Evolutionary conservation across 2,888 invertebrate species (phyloP).

Genomic region (Spisula subtruncata): DNA sequence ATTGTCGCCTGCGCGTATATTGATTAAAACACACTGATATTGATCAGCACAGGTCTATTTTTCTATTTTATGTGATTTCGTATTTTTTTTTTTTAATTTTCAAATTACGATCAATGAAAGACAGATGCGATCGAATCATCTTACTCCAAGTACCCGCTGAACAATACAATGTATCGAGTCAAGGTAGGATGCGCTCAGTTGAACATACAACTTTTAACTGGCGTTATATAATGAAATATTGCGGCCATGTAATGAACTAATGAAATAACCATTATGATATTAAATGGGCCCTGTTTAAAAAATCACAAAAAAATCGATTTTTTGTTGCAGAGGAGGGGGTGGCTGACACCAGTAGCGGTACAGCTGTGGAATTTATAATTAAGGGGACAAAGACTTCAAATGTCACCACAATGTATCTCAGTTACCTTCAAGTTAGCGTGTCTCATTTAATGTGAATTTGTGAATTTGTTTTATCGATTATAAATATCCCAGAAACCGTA

Average conservation of each 20-base stretch:
- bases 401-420: neutral
- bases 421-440: neutral
- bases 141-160: too few relatives aligned
- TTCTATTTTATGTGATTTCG: too few relatives aligned
- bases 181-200: slow-evolving; percentile 22
- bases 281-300: neutral
- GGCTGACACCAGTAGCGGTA: neutral
- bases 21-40: slow-evolving; percentile 21
- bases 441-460: neutral
- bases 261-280: neutral
- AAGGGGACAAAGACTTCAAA: neutral
- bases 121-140: slow-evolving; percentile 22
- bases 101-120: slow-evolving; percentile 11
- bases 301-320: neutral
- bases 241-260: neutral
- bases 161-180: neutral
- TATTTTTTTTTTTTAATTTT: neutral
- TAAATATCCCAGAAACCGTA: neutral
- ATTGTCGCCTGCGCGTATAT: slow-evolving; percentile 31
- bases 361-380: neutral
- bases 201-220: neutral
- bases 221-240: neutral
- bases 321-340: too few relatives aligned
- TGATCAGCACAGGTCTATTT: slow-evolving; percentile 19
- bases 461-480: neutral